Evolutionary conservation across 2,888 invertebrate genomes (phyloP), one percentile per base, ranked within the genome.

Genomic region (Oligia latruncula): DNA sequence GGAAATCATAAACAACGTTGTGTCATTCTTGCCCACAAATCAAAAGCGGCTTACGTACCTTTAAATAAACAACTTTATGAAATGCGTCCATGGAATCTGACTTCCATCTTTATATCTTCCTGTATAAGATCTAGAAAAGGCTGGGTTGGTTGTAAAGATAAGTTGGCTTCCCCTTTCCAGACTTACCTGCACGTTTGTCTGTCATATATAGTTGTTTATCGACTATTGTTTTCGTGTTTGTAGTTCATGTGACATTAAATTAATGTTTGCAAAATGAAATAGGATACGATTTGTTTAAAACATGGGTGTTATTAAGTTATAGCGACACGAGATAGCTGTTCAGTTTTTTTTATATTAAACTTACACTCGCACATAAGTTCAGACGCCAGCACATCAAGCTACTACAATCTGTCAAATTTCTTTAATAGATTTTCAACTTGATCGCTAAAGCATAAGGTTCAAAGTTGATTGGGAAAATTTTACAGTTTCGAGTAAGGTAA

Each of bases 1-100:
- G 95, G 95, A 95, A 95, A 95, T 94, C 93, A 94, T 95, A 95
- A 95, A 95, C 92, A 94, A 95, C 91, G 88, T 90, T 92, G 93
- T 92, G 93, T 93, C 93, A 93, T 93, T 93, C 93, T 92, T 88
- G 89, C 84, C 93, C 92, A 95, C 95, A 95, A 95, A 95, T 95
- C 95, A 95, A 94, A 93, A 93, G 93, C 91, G 91, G 93, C 93
- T 95, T 95, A 92, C 92, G 89, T 92, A 92, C 91, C 91, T 91
- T 91, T 90, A 91, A 87, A 89, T 87, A 90, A 90, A 88, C 85
- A 80, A 85, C 66, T 58, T 74, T 77, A 62, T 68, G 4, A 20
- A 62, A 64, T 67, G 11, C 80, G 5, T 20, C 0, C 13, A 4
- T 11, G 0, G 2, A 65, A 81, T 70, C n/a, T 29, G 11, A 84